A percentile compares a stretch with the other conserved stretches of the same genome.
Conservation (phyloP, 1,140 invertebrate genomes). For the Papilio glaucus region DNA sequence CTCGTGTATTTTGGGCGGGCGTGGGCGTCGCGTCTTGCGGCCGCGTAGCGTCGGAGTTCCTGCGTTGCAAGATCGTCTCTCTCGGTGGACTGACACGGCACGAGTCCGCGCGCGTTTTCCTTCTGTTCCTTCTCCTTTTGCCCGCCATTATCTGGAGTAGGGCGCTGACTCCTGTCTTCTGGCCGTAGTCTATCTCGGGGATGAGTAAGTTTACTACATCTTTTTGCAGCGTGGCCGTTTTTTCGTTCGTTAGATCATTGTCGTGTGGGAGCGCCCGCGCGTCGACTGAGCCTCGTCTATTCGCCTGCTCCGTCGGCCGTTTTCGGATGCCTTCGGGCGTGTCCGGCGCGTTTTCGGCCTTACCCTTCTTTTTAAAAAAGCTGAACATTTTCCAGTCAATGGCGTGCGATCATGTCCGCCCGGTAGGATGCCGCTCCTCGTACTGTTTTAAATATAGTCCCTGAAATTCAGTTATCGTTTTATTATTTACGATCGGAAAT, state of each 20-base stretch:
- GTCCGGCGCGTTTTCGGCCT: conserved; percentile 56
- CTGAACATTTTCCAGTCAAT: conserved; percentile 66
- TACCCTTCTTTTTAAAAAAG: conserved; percentile 75
- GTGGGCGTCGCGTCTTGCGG: conserved; percentile 47
- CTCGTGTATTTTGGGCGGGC: conserved; percentile 65
- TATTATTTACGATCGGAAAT: conserved; percentile 22
- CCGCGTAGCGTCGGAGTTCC: conserved; percentile 44
- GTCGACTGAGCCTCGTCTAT: conserved; percentile 55
- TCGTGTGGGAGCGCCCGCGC: conserved; percentile 56
- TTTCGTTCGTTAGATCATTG: conserved; percentile 59
- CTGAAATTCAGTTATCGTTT: conserved; percentile 31
- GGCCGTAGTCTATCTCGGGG: conserved; percentile 68
- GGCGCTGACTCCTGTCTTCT: conserved; percentile 65
- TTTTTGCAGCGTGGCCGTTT: conserved; percentile 54
- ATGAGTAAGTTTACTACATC: conserved; percentile 77
- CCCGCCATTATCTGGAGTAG: conserved; percentile 72
- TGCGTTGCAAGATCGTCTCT: conserved; percentile 57
- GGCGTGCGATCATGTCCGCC: conserved; percentile 53
- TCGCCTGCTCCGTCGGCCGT: conserved; percentile 49
- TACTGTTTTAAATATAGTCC: conserved; percentile 52
- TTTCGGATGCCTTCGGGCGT: conserved; percentile 58
- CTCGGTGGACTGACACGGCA: conserved; percentile 54
- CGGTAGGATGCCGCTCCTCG: conserved; percentile 43
- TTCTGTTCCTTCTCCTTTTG: conserved; percentile 61
- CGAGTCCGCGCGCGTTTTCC: conserved; percentile 57